phyloP scores from a whole-genome alignment of 2,797 vertebrate species.

The Parauchenoglanis ngamensis region DNA sequence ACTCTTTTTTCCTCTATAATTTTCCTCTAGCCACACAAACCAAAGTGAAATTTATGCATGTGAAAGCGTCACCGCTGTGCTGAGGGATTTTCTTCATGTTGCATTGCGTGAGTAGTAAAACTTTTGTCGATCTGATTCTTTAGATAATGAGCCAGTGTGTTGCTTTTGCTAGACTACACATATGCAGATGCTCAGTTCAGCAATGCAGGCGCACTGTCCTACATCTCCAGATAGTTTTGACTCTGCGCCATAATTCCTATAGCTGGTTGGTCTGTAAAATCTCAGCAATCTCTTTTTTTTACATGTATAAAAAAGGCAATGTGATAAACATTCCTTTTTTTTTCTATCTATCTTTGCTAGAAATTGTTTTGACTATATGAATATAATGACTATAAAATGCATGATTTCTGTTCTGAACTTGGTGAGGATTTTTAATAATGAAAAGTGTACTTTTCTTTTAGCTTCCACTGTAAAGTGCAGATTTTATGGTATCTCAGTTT shows the following conservation, averaged over 20 bases:
- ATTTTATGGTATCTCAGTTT: background rate
- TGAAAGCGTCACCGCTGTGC: conserved; percentile 18
- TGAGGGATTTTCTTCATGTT: conserved; percentile 38
- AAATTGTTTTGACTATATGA: background rate
- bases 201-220: conserved; percentile 43
- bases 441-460: background rate
- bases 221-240: conserved; percentile 28
- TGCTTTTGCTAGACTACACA: conserved; percentile 13
- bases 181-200: conserved; percentile 13
- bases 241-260: conserved; percentile 6
- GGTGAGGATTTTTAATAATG: background rate
- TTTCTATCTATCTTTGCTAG: background rate
- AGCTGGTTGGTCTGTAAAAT: conserved; percentile 12
- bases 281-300: conserved; percentile 13
- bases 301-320: background rate
- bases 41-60: conserved; percentile 1
- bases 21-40: conserved; percentile 13
- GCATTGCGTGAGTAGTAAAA: conserved; percentile 54
- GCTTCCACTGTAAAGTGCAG: background rate
- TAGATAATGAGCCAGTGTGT: conserved; percentile 26
- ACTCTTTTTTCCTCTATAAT: conserved; percentile 25
- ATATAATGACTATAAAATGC: background rate
- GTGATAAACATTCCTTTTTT: background rate
- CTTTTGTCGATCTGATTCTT: conserved; percentile 40
- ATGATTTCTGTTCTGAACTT: background rate